Base-by-base conservation (phyloP, 2,113 vertebrate genomes). In the Machaerirhynchus nigripectus region DNA sequence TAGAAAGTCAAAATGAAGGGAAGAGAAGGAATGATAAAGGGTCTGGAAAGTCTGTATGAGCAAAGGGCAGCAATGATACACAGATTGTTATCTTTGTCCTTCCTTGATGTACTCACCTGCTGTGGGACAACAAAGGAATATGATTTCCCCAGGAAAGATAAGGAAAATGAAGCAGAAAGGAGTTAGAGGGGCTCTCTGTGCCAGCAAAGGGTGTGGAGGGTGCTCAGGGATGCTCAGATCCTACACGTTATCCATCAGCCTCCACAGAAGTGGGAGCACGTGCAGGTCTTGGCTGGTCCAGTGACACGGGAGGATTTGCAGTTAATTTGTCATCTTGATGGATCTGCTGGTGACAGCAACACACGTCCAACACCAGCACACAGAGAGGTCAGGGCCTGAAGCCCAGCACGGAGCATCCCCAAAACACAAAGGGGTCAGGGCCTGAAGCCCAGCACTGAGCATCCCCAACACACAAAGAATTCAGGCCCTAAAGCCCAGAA, bases 191-290 rank as follows among this genome's bases (percentile, higher is more conserved):
- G 39, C 10, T 78, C 11, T 52, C 33, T 63, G 49, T 56, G 65
- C 39, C 47, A 84, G 44, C 30, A 82, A 21, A 83, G 40, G 11
- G 3, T 35, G 27, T 21, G 40, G 30, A 64, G 20, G 26, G 35
- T 82, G 49, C 39, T 85, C 57, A 69, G 61, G 40, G 59, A 28
- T 71, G 60, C 74, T 93, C 61, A 82, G 77, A 40, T 67, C 56
- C 50, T 24, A 0, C 0, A 0, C 49, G 15, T 23, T 21, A 37
- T 8, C 69, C 39, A 3, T n/a, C 65, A 63, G 2, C n/a, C 39
- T 84, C 33, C 0, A 1, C 27, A 40, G 24, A 78, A n/a, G 14
- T 7, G n/a, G 33, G 46, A 81, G 33, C 33, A 49, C 1, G 0
- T 44, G 74, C 19, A 49, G 60, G 15, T 46, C 39, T 5, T 42